These are phyloP conservation scores for Iphiclides podalirius DNA, from an alignment of 2,888 invertebrate genomes.

Conservation along the genomic window DNA sequence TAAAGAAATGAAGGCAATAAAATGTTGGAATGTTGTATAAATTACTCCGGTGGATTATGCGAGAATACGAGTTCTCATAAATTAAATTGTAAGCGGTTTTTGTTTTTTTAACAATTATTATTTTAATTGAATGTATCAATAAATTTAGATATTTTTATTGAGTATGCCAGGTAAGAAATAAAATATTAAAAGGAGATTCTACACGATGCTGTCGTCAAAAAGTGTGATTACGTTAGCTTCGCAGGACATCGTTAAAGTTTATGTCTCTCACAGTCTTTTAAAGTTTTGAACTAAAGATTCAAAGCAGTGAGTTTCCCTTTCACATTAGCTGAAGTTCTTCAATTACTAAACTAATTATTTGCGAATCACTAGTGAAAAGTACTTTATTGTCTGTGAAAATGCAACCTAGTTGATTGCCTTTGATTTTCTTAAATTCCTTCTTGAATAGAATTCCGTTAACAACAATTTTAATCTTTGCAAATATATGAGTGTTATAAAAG, in stretches of 20 bases:
- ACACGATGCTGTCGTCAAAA: background rate
- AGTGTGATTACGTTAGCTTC: background rate
- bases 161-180: too few relatives aligned
- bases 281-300: background rate
- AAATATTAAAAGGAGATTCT: too few relatives aligned
- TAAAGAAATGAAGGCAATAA: background rate
- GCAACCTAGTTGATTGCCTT: too few relatives aligned
- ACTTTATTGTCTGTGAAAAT: too few relatives aligned
- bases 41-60: too few relatives aligned
- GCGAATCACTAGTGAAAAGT: background rate
- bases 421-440: background rate
- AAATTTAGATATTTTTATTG: background rate
- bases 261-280: background rate
- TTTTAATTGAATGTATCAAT: too few relatives aligned
- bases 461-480: background rate
- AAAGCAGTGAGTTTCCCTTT: background rate
- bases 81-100: too few relatives aligned
- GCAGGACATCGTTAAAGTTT: background rate
- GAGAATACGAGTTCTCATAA: too few relatives aligned
- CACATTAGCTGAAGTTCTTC: background rate
- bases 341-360: background rate
- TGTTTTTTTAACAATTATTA: too few relatives aligned
- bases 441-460: background rate
- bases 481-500: background rate
- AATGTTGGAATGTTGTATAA: background rate